Conservation (phyloP, 2,888 invertebrate species). For the Ischnura elegans region DNA sequence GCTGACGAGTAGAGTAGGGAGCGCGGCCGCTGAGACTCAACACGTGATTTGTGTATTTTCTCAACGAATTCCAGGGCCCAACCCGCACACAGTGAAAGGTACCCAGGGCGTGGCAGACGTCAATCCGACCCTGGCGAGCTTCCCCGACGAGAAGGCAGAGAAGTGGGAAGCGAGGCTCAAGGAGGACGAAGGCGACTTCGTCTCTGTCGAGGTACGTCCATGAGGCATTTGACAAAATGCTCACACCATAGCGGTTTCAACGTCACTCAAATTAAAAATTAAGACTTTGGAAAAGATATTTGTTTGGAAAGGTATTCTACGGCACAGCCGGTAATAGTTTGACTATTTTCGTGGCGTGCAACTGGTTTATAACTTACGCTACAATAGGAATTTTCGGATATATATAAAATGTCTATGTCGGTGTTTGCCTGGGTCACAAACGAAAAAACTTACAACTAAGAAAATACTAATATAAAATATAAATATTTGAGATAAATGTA, state of each 20-base stretch:
- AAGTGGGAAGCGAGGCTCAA: slow-evolving; percentile 78
- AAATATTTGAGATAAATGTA: no score
- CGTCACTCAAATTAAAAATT: not conserved
- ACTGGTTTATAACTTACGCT: no score
- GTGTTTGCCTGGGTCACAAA: no score
- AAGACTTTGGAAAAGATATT: not conserved
- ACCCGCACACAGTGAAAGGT: slow-evolving; percentile 80
- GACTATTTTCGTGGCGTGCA: no score
- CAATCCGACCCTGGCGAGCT: slow-evolving; percentile 73
- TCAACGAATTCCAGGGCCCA: slow-evolving; percentile 74
- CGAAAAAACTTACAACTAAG: no score
- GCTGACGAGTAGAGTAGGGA: no score
- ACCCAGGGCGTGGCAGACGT: slow-evolving; percentile 79
- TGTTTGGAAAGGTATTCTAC: no score
- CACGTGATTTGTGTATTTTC: not conserved
- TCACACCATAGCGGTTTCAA: not conserved
- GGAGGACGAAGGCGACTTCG: slow-evolving; percentile 75
- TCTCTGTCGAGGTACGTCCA: slow-evolving; percentile 77
- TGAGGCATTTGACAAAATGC: not conserved
- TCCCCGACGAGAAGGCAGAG: slow-evolving; percentile 74
- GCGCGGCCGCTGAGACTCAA: no score
- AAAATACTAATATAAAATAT: no score
- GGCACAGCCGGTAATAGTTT: no score
- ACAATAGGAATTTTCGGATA: no score
- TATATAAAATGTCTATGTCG: no score